phyloP scores from a whole-genome alignment of 2,888 invertebrate species.

The Elegia similella region DNA sequence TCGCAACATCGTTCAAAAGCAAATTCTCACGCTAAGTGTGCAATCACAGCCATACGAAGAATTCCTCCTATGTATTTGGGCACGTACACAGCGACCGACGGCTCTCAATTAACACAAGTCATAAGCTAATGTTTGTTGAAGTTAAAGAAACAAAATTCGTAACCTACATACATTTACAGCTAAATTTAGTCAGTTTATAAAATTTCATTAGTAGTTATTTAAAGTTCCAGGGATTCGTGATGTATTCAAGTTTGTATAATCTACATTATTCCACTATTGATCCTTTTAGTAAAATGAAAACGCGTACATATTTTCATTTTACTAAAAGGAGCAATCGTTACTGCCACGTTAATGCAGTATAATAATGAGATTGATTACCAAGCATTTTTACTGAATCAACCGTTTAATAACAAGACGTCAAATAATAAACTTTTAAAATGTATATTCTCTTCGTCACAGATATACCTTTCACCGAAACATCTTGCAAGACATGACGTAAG shows the following conservation, averaged over 20 bases:
- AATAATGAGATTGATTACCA: no score
- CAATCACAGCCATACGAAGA: conserved; percentile 51
- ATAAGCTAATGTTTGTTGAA: conserved; percentile 9
- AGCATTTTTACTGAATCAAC: not conserved
- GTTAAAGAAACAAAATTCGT: conserved; percentile 4
- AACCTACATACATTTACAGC: not conserved
- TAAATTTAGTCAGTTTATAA: not conserved
- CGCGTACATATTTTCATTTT: no score
- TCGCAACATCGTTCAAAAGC: conserved; percentile 45
- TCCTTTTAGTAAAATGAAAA: no score
- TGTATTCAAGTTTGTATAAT: not conserved
- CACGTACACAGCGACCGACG: conserved; percentile 22
- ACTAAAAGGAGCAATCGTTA: no score
- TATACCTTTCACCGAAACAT: conserved; percentile 40
- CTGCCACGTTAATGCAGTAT: no score
- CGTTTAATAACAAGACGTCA: not conserved
- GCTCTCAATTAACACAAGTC: conserved; percentile 15
- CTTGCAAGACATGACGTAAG: conserved; percentile 27
- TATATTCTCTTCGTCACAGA: not conserved
- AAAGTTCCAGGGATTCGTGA: not conserved
- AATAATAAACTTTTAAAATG: not conserved
- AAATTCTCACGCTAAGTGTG: conserved; percentile 63
- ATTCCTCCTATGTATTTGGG: conserved; percentile 33
- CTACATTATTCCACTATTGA: no score
- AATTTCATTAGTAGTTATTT: not conserved